Base-by-base conservation (phyloP, 2,797 vertebrate genomes). In the Rhadinocentrus ornatus region DNA sequence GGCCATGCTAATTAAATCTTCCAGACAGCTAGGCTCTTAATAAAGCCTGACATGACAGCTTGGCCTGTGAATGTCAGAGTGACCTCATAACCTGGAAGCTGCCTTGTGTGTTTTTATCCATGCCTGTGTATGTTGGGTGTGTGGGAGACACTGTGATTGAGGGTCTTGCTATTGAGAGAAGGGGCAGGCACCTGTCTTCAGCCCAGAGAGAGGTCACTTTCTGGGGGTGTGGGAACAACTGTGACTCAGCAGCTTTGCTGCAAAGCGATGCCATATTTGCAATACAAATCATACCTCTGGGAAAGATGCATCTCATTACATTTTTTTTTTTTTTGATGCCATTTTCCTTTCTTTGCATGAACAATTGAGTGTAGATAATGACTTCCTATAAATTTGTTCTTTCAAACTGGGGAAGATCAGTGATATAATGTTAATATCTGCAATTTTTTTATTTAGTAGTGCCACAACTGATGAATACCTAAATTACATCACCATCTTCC, bases 101-200 rank as follows among this genome's bases (percentile, higher is more conserved):
- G 69, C 81, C 64, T 31, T 29, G 26, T 77, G 78, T 67, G 78
- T 85, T 75, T 74, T 66, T 69, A 69, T 69, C 69, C 54, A 46
- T 78, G 74, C 24, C 11, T 60, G 53, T 80, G 41, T 62, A 57
- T 68, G 64, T 65, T 52, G 54, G 77, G 64, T 80, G 67, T 81
- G 57, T 80, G 59, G 66, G 71, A 71, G 62, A 71, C 62, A 59
- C 69, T 66, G 37, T 35, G 65, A 69, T 59, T 69, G 37, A 66
- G 63, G 82, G 74, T 83, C 76, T 73, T 68, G 80, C 53, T 71
- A 64, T n/a, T 50, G 82, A 81, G 86, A 75, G 54, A 73, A 75
- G 73, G 81, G 88, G 79, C 71, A 88, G 89, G 88, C 91, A 93
- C 92, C 90, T 91, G 91, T 92, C 88, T 89, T 82, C 79, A 77